These are phyloP conservation scores for Campopleginae sp. DNA, from an alignment of 2,888 invertebrate species.

Conservation along the genomic window DNA sequence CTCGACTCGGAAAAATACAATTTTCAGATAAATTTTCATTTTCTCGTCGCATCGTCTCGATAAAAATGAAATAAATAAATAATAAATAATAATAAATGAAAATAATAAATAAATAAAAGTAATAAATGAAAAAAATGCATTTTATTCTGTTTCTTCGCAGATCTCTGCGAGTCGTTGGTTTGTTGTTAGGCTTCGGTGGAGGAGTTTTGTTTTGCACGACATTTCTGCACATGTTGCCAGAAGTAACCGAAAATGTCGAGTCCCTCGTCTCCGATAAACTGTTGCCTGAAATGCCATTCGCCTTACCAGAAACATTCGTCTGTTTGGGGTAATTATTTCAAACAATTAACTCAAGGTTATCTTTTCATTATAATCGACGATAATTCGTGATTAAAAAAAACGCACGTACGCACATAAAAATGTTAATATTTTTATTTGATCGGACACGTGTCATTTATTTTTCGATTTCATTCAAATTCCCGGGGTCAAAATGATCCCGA, in stretches of 20 bases:
- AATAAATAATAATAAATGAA: no score
- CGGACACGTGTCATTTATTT: background rate
- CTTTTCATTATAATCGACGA: background rate
- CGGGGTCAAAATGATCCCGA: no score
- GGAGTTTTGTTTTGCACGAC: slow-evolving; percentile 93
- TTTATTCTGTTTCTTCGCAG: slow-evolving; percentile 66
- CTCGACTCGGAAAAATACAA: background rate
- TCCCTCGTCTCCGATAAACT: slow-evolving; percentile 84
- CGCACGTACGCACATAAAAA: no score
- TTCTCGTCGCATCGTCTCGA: background rate
- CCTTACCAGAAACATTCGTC: slow-evolving; percentile 89
- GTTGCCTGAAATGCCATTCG: slow-evolving; percentile 86
- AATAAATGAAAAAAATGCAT: background rate
- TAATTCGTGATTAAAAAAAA: background rate
- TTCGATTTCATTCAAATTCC: no score
- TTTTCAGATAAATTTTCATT: background rate
- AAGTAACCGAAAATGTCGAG: slow-evolving; percentile 90
- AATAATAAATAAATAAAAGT: no score
- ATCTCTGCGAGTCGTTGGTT: slow-evolving; percentile 85
- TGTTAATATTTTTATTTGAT: background rate
- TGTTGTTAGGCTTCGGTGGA: slow-evolving; percentile 92
- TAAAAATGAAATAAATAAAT: background rate
- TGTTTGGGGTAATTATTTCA: slow-evolving; percentile 84
- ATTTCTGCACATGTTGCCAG: slow-evolving; percentile 92
- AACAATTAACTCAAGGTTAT: background rate